Conservation (phyloP, 2,888 invertebrate species). For the Augochlorella aurata region DNA sequence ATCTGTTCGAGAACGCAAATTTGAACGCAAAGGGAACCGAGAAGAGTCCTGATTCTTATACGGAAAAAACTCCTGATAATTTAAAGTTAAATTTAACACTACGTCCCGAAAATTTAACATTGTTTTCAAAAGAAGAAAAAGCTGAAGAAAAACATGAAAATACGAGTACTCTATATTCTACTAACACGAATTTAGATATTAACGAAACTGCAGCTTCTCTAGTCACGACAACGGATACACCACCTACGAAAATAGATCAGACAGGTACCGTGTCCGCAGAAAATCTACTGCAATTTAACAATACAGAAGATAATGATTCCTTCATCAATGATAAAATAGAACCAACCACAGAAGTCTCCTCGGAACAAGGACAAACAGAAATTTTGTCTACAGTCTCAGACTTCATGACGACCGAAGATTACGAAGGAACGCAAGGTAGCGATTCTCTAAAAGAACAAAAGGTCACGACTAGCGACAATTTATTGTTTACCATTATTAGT, state of each 20-base stretch:
- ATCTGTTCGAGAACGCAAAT: constrained; percentile 1
- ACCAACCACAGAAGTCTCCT: constrained; percentile 13
- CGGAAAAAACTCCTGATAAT: neutral
- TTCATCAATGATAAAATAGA: neutral
- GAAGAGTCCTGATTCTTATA: neutral
- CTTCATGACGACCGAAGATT: constrained; percentile 12
- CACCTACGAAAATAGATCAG: neutral
- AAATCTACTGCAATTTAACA: neutral
- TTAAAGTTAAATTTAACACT: neutral
- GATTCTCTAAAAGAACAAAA: neutral
- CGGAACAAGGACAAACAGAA: constrained; percentile 4
- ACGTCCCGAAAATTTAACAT: neutral
- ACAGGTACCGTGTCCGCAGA: neutral
- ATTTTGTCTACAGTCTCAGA: constrained; percentile 3
- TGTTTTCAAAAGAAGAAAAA: neutral
- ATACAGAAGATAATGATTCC: neutral
- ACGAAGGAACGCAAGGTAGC: neutral
- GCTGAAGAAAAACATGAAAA: constrained; percentile 10
- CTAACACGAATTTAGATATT: neutral
- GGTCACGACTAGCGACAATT: neutral
- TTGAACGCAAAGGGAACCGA: neutral
- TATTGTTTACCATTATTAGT: neutral
- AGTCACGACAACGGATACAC: neutral
- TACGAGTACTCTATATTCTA: neutral
- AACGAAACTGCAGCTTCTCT: neutral